Evolutionary conservation across 1,140 invertebrate genomes (phyloP).

Genomic region (Drosophila lacertosa): DNA sequence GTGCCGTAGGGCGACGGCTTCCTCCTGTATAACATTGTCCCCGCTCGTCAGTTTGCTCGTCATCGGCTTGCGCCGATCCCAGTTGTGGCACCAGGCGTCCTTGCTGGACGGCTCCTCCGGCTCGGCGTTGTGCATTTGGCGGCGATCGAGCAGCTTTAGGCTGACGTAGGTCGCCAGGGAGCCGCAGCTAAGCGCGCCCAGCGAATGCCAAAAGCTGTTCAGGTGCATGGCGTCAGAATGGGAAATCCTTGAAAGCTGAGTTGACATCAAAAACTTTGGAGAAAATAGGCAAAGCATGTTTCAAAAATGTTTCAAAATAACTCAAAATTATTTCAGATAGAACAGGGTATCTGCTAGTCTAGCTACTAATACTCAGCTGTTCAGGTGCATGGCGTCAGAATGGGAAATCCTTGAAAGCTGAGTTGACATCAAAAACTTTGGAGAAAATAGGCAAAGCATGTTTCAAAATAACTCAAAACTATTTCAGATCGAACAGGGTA

Average conservation of each 20-base stretch:
- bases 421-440: slow-evolving; percentile 6
- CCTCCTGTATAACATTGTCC: slow-evolving; percentile 84
- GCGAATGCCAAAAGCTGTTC: slow-evolving; percentile 28
- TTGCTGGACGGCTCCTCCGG: background rate
- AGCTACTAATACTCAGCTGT: no score
- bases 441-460: background rate
- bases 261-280: slow-evolving; percentile 5
- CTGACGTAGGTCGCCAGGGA: slow-evolving; percentile 50
- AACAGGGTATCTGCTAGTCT: no score
- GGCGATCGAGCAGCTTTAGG: slow-evolving; percentile 38
- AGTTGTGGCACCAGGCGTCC: slow-evolving; percentile 92
- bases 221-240: slow-evolving; percentile 33
- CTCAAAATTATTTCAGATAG: no score
- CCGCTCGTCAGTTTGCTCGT: slow-evolving; percentile 33
- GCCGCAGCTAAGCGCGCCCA: slow-evolving; percentile 49
- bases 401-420: background rate
- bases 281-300: background rate
- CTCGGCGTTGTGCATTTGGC: background rate
- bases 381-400: slow-evolving; percentile 36
- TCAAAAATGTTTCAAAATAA: no score
- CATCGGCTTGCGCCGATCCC: slow-evolving; percentile 90
- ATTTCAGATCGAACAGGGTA: no score
- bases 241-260: background rate
- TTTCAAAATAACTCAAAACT: no score
- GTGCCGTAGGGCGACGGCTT: slow-evolving; percentile 91